Base-by-base conservation (phyloP, 2,797 vertebrate genomes). In the Xenops minutus region DNA sequence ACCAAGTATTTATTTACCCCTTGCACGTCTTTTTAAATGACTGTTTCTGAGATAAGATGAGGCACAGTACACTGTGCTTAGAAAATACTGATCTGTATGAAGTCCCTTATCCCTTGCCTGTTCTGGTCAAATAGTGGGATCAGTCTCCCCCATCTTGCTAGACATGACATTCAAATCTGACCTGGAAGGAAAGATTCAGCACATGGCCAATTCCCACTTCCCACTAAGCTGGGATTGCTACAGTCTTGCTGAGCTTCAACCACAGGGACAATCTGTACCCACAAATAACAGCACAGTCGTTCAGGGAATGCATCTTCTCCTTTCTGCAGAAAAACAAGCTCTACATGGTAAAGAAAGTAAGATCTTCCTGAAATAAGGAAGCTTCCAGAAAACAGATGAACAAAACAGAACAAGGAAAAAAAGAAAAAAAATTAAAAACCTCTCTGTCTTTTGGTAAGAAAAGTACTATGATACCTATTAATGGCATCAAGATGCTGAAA, bases 281-380 rank as follows among this genome's bases (percentile, higher is more conserved):
- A 36, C 29, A 68, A 43, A 29, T 4, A 14, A 36, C 7, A 71
- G 8, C 10, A 54, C 3, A 15, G 9, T 2, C 32, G 2, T 78
- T 59, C 3, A 64, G n/a, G 30, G 15, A 13, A 49, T 16, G 27
- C 17, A 58, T n/a, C 34, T 78, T 23, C 9, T 79, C 24, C 26
- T 46, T 81, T 54, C 71, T 84, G 74, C 34, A 82, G 30, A 49
- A 87, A 87, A 20, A 51, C 16, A 72, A 46, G 5, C 26, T 83
- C n/a, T 5, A 3, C 0, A 0, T 27, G 22, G 16, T 14, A 49
- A 83, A 37, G 37, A 36, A 63, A 67, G 6, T 37, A 8, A 4
- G 16, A 74, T 59, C 23, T 55, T 75, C 37, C 27, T 41, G 9
- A 8, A 49, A 15, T 12, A 39, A 61, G 7, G 41, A 64, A 64